Conservation (phyloP, 2,797 vertebrate genomes). For the Rhynchotus rufescens region DNA sequence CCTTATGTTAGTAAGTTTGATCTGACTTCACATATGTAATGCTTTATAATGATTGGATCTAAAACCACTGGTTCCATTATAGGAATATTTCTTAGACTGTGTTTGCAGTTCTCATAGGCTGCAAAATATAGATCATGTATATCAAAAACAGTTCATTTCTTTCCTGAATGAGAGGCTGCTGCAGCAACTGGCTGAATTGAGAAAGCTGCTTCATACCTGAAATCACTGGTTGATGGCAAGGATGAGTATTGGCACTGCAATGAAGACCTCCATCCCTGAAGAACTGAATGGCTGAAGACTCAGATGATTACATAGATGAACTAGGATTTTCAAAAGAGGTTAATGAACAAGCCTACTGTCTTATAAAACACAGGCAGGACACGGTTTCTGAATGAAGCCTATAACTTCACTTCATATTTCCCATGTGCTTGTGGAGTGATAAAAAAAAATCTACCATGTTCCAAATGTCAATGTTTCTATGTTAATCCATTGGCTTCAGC, state of each 20-base stretch:
- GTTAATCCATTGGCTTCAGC: neutral
- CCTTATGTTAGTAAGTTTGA: neutral
- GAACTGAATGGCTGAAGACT: neutral
- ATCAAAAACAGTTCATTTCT: neutral
- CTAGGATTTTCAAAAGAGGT: neutral
- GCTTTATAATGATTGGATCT: neutral
- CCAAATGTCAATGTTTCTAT: neutral
- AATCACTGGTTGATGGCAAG: neutral
- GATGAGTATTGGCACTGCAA: neutral
- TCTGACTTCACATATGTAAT: neutral
- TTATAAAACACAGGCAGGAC: neutral
- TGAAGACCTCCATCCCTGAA: neutral
- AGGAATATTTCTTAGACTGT: neutral
- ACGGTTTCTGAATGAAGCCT: neutral
- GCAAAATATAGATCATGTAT: neutral
- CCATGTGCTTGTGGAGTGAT: neutral
- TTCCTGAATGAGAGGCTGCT: neutral
- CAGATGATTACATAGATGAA: neutral
- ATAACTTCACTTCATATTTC: neutral
- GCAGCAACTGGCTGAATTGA: neutral
- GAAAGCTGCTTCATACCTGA: neutral
- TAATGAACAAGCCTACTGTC: neutral
- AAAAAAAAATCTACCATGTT: neutral
- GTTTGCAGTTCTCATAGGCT: neutral
- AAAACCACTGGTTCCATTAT: neutral